Conservation (phyloP, 2,888 invertebrate genomes). For the Clunio marinus region DNA sequence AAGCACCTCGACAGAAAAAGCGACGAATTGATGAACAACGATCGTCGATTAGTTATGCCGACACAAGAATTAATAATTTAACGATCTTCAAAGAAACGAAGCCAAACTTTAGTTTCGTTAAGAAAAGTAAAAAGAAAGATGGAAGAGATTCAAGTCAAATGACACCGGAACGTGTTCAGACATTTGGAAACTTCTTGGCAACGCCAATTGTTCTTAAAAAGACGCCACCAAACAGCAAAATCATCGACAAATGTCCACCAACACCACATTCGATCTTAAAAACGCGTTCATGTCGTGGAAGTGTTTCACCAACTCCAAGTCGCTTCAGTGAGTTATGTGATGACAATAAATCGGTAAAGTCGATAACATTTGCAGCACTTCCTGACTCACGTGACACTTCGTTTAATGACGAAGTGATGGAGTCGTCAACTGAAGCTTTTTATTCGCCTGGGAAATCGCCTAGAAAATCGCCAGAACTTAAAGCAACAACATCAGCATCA, state of each 20-base stretch:
- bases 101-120: neutral
- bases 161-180: neutral
- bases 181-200: constrained; percentile 11
- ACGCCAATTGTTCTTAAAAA: constrained; percentile 23
- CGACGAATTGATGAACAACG: constrained; percentile 9
- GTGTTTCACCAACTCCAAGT: constrained; percentile 24
- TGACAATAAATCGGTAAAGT: constrained; percentile 36
- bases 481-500: neutral
- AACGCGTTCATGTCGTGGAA: constrained; percentile 16
- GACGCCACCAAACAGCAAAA: constrained; percentile 5
- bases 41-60: neutral
- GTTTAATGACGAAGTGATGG: neutral
- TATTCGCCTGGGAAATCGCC: constrained; percentile 30
- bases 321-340: constrained; percentile 31
- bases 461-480: neutral
- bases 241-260: neutral
- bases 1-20: neutral
- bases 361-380: constrained; percentile 31
- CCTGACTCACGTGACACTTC: constrained; percentile 2
- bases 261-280: constrained; percentile 31
- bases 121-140: neutral
- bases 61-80: neutral
- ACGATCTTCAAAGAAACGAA: constrained; percentile 19
- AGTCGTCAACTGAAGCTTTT: constrained; percentile 24
- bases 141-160: neutral